Evolutionary conservation across 2,888 invertebrate species (phyloP), one percentile per base, ranked within the genome.

Genomic region (Phania funesta): DNA sequence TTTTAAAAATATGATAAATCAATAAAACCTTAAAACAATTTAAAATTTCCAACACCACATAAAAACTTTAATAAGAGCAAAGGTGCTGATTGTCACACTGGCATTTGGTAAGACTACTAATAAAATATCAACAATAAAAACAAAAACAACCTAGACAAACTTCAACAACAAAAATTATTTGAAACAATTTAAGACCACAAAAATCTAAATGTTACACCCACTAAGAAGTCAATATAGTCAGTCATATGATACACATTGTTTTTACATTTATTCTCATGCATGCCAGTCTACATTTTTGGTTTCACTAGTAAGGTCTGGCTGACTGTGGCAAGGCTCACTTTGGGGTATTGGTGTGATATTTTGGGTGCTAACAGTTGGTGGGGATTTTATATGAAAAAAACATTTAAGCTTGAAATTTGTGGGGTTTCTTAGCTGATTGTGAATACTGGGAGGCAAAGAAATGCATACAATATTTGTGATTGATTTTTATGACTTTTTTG

Each of bases 1-100:
- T n/a, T n/a, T n/a, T n/a, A n/a, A 80, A 84, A 83, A 80, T 83
- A 83, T 85, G 84, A 84, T 85, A 84, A 85, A 84, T 84, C 84
- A 85, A 84, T 84, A 85, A 84, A 65, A 56, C 38, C 54, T 50
- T 20, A 64, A 67, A 81, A 67, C 64, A 80, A 74, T 74, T 77
- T 60, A 29, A 79, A 75, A 71, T 9, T 71, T 71, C 44, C 48
- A 76, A 76, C 65, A 46, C 76, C 35, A 58, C 11, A 32, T 54
- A 73, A 70, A 70, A 75, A n/a, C 3, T 38, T 24, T 35, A 76
- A 78, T 68, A 56, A 82, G 78, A 82, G 78, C 82, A 78, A 82
- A 82, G 82, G 78, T 82, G 82, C 82, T 82, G 82, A 78, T 78
- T 82, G 78, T 82, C 82, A 78, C 82, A 82, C 82, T 75, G 60